phyloP scores from a whole-genome alignment of 2,113 vertebrate species.

The Odocoileus hemionus region DNA sequence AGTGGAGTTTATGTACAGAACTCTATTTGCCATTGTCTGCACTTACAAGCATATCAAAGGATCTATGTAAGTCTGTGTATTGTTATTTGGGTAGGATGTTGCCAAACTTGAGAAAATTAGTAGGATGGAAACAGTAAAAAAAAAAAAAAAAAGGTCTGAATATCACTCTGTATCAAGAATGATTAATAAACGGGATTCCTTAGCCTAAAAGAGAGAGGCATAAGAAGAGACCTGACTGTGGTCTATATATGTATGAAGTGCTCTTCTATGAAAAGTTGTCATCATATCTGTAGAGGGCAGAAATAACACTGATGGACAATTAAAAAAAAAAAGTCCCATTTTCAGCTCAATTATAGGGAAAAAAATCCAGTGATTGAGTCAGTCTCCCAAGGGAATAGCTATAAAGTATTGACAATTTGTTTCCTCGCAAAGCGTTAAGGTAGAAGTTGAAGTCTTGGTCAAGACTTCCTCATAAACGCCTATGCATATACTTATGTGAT shows the following conservation, averaged over 20 bases:
- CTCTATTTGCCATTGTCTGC: not conserved
- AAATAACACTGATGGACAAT: not conserved
- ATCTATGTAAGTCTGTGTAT: not conserved
- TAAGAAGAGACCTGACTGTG: not conserved
- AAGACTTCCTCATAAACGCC: not conserved
- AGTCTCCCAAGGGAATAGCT: not conserved
- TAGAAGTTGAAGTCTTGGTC: not conserved
- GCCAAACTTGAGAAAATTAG: not conserved
- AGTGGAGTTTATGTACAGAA: not conserved
- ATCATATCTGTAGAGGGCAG: not conserved
- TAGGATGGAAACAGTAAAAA: not conserved
- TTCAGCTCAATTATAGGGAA: not conserved
- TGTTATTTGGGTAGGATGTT: not conserved
- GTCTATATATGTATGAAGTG: not conserved
- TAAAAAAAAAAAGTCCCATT: not conserved
- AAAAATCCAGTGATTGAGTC: not conserved
- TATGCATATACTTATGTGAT: not conserved
- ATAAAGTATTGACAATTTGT: not conserved
- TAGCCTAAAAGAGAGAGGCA: not conserved
- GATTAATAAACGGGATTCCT: not conserved
- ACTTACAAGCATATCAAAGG: not conserved
- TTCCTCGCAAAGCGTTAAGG: not conserved
- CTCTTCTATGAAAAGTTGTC: not conserved
- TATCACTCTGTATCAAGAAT: not conserved
- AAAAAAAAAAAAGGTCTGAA: not conserved